Conservation (phyloP, 2,113 vertebrate genomes). For the Bombycilla garrulus region DNA sequence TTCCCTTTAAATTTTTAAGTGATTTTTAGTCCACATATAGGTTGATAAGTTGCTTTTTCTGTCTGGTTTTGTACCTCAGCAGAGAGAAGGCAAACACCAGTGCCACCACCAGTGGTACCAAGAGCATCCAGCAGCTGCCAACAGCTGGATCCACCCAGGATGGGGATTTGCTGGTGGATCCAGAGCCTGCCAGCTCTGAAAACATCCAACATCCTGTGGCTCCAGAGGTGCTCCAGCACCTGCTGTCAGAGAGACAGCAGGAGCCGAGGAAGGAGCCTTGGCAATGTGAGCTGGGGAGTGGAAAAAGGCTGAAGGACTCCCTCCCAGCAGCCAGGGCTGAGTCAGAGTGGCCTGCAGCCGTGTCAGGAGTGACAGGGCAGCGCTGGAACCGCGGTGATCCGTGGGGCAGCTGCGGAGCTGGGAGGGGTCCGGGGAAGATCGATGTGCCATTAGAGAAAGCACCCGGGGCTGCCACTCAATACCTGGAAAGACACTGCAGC, state of each 20-base stretch:
- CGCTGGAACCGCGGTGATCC: background rate
- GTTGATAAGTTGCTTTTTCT: background rate
- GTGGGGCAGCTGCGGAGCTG: background rate
- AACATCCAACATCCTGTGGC: background rate
- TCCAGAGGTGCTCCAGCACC: background rate
- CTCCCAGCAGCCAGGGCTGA: background rate
- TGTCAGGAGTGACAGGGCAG: background rate
- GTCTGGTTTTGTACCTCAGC: background rate
- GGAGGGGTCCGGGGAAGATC: conserved; percentile 15
- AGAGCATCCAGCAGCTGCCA: background rate
- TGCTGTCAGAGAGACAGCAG: rapidly evolving
- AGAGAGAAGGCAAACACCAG: background rate
- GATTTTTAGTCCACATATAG: background rate
- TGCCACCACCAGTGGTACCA: background rate
- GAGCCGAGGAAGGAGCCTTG: background rate
- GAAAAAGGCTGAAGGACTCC: background rate
- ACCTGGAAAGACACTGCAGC: background rate
- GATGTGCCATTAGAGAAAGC: background rate
- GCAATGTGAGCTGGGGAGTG: background rate
- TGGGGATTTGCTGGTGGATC: background rate
- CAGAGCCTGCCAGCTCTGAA: background rate
- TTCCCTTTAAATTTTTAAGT: background rate
- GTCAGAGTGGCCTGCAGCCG: background rate
- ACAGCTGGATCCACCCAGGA: background rate
- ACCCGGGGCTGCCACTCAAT: background rate